Percentiles rank a stretch among this genome's conserved stretches.
Evolutionary conservation across 1,140 invertebrate genomes (phyloP).

Genomic region (Ceratoteleas bidentatus): DNA sequence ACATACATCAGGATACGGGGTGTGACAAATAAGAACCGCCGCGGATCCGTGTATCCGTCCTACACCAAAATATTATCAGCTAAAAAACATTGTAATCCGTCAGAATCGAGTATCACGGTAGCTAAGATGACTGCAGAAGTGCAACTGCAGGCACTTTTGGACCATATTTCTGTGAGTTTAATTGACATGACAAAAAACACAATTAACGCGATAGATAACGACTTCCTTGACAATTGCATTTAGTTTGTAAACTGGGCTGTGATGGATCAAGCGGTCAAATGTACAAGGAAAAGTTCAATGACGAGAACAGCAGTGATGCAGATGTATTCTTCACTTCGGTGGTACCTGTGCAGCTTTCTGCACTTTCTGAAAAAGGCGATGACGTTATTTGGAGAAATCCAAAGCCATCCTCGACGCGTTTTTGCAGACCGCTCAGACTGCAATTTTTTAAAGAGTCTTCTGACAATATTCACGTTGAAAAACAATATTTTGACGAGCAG

Average conservation of each 20-base stretch:
- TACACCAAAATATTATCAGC: constrained; percentile 50
- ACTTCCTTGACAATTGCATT: constrained; percentile 2
- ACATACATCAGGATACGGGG: neutral
- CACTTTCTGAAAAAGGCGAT: too few species aligned
- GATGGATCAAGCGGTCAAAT: constrained; percentile 69
- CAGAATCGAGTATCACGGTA: constrained; percentile 33
- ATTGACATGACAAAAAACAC: neutral
- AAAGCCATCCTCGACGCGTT: constrained; percentile 34
- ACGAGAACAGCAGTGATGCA: constrained; percentile 56
- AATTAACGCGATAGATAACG: neutral
- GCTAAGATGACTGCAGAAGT: constrained; percentile 59
- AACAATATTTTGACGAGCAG: constrained; percentile 40
- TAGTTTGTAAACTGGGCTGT: constrained; percentile 72
- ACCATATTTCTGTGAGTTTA: constrained; percentile 50
- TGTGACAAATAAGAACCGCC: neutral
- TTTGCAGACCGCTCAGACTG: constrained; percentile 65
- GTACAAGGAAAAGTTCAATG: constrained; percentile 71
- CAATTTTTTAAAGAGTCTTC: constrained; percentile 62
- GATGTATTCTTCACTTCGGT: constrained; percentile 34
- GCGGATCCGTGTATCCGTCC: constrained; percentile 21
- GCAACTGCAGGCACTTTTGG: constrained; percentile 57
- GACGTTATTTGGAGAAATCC: constrained; percentile 18
- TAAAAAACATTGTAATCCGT: constrained; percentile 53
- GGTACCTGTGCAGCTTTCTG: constrained; percentile 55
- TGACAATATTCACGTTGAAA: constrained; percentile 44